Evolutionary conservation across 2,113 vertebrate genomes (phyloP).

Genomic region (Crotalus helleri): DNA sequence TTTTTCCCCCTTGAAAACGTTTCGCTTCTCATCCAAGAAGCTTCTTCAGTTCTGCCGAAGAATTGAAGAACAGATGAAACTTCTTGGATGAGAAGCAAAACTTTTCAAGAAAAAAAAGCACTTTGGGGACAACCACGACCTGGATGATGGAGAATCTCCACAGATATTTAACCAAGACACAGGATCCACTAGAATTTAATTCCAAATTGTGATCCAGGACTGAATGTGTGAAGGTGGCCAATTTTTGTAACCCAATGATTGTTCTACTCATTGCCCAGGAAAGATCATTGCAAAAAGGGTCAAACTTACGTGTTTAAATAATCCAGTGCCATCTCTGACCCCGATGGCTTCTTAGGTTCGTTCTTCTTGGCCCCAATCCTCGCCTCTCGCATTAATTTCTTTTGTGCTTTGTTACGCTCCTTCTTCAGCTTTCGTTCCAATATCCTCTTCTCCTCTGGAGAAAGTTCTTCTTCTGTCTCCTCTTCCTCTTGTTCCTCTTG

Average conservation of each 20-base stretch:
- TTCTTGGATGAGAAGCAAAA: too few species aligned
- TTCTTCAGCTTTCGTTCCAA: conserved; percentile 77
- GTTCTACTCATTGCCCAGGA: background rate
- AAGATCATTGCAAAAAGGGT: background rate
- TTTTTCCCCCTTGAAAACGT: too few species aligned
- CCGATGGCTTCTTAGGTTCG: conserved; percentile 21
- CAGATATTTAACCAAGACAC: background rate
- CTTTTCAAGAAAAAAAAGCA: too few species aligned
- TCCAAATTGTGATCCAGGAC: background rate
- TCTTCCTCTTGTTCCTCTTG: background rate
- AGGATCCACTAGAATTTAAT: background rate
- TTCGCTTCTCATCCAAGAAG: too few species aligned
- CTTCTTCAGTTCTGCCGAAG: too few species aligned
- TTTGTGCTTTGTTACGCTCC: conserved; percentile 72
- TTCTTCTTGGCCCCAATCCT: conserved; percentile 43
- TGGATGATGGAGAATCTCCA: background rate
- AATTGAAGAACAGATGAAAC: too few species aligned
- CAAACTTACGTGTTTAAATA: conserved; percentile 69
- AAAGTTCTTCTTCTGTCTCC: conserved; percentile 36
- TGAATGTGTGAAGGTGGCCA: background rate
- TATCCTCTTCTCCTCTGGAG: conserved; percentile 63
- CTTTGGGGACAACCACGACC: too few species aligned
- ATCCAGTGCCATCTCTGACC: conserved; percentile 63
- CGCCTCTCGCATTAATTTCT: conserved; percentile 59
- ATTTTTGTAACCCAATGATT: conserved; percentile 21